Conservation (phyloP, 2,113 vertebrate genomes). For the Bungarus multicinctus region DNA sequence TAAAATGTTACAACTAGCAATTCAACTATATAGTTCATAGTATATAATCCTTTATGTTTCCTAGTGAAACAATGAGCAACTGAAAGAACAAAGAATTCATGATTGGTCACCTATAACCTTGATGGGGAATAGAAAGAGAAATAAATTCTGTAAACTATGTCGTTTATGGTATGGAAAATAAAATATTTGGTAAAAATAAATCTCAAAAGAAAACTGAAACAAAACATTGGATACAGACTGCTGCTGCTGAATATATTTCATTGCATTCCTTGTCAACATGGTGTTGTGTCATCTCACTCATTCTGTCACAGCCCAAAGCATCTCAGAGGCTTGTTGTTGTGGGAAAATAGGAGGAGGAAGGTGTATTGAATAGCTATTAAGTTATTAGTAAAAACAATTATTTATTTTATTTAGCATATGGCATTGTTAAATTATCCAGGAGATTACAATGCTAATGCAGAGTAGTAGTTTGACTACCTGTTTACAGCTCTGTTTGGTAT, state of each 20-base stretch:
- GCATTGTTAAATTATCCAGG: too few species aligned
- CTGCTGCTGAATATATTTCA: neutral
- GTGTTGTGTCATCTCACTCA: neutral
- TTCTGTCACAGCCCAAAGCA: too few species aligned
- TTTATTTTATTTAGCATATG: too few species aligned
- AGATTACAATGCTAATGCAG: too few species aligned
- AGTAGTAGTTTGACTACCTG: too few species aligned
- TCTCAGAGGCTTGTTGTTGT: too few species aligned
- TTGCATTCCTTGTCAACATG: neutral
- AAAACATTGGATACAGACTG: neutral
- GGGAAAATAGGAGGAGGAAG: too few species aligned
- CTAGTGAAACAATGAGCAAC: neutral
- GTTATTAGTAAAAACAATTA: too few species aligned
- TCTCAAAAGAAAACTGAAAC: neutral
- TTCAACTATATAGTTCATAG: neutral
- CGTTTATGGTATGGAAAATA: neutral
- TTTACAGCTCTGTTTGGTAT: too few species aligned
- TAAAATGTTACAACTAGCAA: conserved; percentile 20
- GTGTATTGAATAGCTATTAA: too few species aligned
- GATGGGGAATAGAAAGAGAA: neutral
- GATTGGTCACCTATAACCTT: neutral
- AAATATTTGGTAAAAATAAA: neutral
- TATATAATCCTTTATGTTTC: neutral
- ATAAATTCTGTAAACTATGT: neutral
- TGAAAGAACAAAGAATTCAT: neutral